Base-by-base conservation (phyloP, 53 echinoderm and acorn worm species). In the Temnopleurus reevesii region DNA sequence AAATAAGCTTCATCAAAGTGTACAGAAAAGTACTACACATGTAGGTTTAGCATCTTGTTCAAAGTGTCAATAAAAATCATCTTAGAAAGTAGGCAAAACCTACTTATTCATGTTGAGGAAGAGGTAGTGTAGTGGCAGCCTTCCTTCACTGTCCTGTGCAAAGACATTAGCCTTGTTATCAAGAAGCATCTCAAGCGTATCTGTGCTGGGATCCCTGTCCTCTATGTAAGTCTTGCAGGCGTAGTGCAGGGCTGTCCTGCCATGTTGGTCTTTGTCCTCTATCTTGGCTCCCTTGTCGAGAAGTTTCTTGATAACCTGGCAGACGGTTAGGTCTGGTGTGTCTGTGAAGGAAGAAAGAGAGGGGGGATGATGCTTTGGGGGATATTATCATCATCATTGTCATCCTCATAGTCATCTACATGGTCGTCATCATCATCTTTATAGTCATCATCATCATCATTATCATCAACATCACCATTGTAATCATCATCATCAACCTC, bases 121-220 rank as follows among this genome's bases (percentile, higher is more conserved):
- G 60, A 94, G 93, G 90, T 95, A 95, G 90, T 98, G 99, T 29
- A 98, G 79, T 15, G 99, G 99, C 47, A 98, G 90, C 12, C 94
- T 76, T 2, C 94, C 96, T 27, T 91, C 55, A 2, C 82, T 46
- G 86, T 96, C 99, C 79, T 92, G 86, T 25, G 92, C 93, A 41
- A 94, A 92, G 36, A 94, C 92, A 77, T 94, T 92, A 8, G 99
- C 99, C 36, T 90, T 92, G 60, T 83, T 86, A 17, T 98, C 99
- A 21, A 98, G 88, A 66, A 98, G 79, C 56, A 94, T 76, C 84
- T 98, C 95, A 0, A 94, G 86, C 23, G 94, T 84, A 81, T 98
- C 95, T 0, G 94, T 89, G 54, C 93, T 91, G 0, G 91, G 89
- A 55, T 98, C 94, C 34, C 93, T 92, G 26, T 94, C 94, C n/a